Evolutionary conservation across 2,113 vertebrate genomes (phyloP).

Genomic region (Tympanuchus pallidicinctus): DNA sequence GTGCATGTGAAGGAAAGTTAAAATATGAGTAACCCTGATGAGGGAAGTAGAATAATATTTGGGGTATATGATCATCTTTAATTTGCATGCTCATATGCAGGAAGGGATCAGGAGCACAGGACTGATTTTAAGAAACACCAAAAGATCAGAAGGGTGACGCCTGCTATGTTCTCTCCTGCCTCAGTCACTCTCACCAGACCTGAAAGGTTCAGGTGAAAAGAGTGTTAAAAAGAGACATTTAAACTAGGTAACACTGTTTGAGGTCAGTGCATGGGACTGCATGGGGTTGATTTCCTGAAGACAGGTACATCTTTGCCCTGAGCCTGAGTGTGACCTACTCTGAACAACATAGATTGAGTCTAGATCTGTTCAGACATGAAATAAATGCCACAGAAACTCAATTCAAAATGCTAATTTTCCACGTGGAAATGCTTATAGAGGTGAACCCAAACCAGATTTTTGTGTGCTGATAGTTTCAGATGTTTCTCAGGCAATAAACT

Average conservation of each 20-base stretch:
- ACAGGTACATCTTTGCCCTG: neutral
- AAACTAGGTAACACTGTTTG: neutral
- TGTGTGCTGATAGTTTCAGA: neutral
- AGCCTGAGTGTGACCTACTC: neutral
- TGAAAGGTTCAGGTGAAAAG: neutral
- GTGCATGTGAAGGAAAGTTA: neutral
- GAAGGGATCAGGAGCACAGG: neutral
- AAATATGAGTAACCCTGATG: neutral
- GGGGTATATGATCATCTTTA: neutral
- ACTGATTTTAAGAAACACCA: neutral
- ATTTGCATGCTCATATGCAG: neutral
- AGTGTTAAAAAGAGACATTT: neutral
- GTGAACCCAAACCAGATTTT: neutral
- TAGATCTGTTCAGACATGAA: neutral
- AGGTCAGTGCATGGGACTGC: neutral
- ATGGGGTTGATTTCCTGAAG: neutral
- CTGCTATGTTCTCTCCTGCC: neutral
- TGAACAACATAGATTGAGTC: neutral
- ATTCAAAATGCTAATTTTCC: neutral
- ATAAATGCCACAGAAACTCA: neutral
- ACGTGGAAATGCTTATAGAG: neutral
- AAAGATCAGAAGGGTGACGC: neutral
- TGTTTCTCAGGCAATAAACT: neutral
- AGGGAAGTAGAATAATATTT: neutral
- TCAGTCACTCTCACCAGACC: neutral